phyloP scores from a whole-genome alignment of 1,140 invertebrate genomes.

The Mizuhopecten yessoensis region DNA sequence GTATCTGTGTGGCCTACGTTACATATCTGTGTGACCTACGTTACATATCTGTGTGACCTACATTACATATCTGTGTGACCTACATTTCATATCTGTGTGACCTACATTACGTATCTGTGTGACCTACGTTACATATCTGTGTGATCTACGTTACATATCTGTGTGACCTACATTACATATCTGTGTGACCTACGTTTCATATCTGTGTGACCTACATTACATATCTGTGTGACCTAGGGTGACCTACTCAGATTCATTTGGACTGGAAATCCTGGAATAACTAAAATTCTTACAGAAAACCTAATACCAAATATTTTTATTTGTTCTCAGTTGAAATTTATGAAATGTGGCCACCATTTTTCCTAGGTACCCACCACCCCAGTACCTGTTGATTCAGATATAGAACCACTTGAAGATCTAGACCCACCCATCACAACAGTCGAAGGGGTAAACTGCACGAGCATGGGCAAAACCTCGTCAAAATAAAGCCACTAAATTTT shows the following conservation, averaged over 20 bases:
- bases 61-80: not conserved
- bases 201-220: not conserved
- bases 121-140: not conserved
- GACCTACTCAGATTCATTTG: not conserved
- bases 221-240: not conserved
- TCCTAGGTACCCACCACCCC: not conserved
- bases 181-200: not conserved
- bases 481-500: not conserved
- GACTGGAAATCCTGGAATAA: not conserved
- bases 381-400: not conserved
- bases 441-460: conserved; percentile 66
- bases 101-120: not conserved
- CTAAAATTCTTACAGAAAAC: not conserved
- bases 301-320: not conserved
- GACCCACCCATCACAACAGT: conserved; percentile 65
- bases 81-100: no score
- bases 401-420: conserved; percentile 52
- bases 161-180: not conserved
- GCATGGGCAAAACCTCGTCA: not conserved
- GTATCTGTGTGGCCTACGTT: not conserved
- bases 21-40: not conserved
- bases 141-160: no score
- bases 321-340: conserved; percentile 4
- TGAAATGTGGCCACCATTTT: conserved; percentile 16
- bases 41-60: not conserved